phyloP scores from a whole-genome alignment of 2,797 vertebrate genomes.

The Protosalanx chinensis region DNA sequence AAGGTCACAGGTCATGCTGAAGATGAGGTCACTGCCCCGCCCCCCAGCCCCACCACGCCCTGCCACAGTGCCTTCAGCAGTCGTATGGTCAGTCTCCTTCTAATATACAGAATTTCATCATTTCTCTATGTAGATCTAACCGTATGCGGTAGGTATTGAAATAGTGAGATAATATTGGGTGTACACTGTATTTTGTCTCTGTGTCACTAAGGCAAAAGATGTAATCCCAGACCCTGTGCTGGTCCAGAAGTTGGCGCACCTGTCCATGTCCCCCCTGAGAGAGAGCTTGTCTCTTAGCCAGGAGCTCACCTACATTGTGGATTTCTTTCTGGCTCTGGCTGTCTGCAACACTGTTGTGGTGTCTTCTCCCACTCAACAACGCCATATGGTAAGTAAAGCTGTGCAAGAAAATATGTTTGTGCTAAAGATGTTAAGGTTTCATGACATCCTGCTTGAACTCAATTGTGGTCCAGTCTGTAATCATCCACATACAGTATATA shows the following conservation, averaged over 20 bases:
- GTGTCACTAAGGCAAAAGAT: slow-evolving; percentile 79
- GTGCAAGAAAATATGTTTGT: neutral
- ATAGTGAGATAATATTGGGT: neutral
- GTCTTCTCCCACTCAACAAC: slow-evolving; percentile 77
- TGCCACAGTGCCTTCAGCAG: slow-evolving; percentile 81
- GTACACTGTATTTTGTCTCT: neutral
- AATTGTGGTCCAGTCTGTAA: neutral
- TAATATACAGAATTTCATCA: neutral
- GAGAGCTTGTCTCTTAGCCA: slow-evolving; percentile 41
- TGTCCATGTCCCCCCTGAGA: slow-evolving; percentile 57
- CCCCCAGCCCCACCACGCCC: slow-evolving; percentile 39
- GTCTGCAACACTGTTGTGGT: slow-evolving; percentile 97
- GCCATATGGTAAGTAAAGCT: slow-evolving; percentile 70
- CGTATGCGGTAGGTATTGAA: neutral
- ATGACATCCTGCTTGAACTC: slow-evolving; percentile 36
- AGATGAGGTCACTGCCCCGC: slow-evolving; percentile 34
- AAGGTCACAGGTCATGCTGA: slow-evolving; percentile 59
- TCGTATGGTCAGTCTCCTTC: slow-evolving; percentile 76
- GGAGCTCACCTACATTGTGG: slow-evolving; percentile 79
- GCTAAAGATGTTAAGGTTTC: neutral
- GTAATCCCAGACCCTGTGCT: slow-evolving; percentile 84
- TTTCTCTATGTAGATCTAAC: neutral
- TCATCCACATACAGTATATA: neutral
- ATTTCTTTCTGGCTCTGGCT: slow-evolving; percentile 92
- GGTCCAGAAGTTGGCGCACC: slow-evolving; percentile 74